Base-by-base conservation (phyloP, 2,888 invertebrate species). In the Elysia crispata region DNA sequence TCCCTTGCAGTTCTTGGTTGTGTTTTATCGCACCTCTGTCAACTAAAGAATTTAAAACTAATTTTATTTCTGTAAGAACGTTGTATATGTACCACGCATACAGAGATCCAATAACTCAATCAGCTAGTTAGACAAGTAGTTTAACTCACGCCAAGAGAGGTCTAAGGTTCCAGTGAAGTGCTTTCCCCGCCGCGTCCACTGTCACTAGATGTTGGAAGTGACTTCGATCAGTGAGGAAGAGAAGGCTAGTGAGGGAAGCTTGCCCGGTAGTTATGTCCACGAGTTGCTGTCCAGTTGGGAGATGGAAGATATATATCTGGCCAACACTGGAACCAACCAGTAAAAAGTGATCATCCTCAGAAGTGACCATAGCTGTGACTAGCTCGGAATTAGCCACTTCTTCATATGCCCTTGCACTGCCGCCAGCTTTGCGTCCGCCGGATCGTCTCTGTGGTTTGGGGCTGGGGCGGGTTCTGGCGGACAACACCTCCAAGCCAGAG, bases 261-360 rank as follows among this genome's bases (percentile, higher is more conserved):
- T 81, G 81, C 18, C 74, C 54, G 0, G 83, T 81, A 23, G 72
- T 67, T 41, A 84, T 67, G 31, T 66, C 67, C 23, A 82, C 79
- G n/a, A 84, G 69, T 50, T 74, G 73, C n/a, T 60, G 66, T 0
- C 80, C 80, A 1, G 83, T 83, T 31, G 84, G 84, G 49, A 84
- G 80, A 62, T 84, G 83, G 41, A 82, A 28, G 20, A 84, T 69
- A 50, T 78, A 67, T 11, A 83, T 77, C 33, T 78, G 80, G 5
- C 84, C 84, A 3, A 54, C 64, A 18, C 77, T 64, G 49, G 83
- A 79, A 18, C 81, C 84, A 20, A 79, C 82, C 6, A 83, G 62
- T 6, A 84, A 77, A 67, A 83, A 84, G 41, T 84, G 84, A 76
- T 84, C 84, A 28, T 84, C 84, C 64, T 84, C 84, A 8, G 83